These are phyloP conservation scores for Micrasema longulum DNA, from an alignment of 1,140 invertebrate genomes.

Conservation along the genomic window DNA sequence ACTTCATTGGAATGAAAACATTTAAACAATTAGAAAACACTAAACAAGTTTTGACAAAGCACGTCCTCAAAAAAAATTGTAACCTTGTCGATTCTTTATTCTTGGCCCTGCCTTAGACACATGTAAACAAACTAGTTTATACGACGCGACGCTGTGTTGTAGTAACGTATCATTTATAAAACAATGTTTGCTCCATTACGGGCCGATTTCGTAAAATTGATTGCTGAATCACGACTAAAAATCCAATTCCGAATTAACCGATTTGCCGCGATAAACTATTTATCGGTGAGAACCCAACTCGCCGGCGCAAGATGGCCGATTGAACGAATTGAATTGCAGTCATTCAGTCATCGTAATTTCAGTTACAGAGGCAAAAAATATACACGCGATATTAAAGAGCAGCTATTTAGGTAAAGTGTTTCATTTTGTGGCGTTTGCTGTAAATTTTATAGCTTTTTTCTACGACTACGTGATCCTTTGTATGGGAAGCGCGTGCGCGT, in stretches of 20 bases:
- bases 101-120: too few species aligned
- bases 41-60: too few species aligned
- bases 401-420: constrained; percentile 28
- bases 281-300: constrained; percentile 42
- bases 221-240: constrained; percentile 37
- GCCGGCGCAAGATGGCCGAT: constrained; percentile 20
- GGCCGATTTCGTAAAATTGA: constrained; percentile 39
- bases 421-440: constrained; percentile 25
- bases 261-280: constrained; percentile 43
- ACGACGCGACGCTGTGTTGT: constrained; percentile 26
- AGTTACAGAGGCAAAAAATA: constrained; percentile 25
- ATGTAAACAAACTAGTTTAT: too few species aligned
- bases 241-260: constrained; percentile 36
- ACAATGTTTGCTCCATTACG: constrained; percentile 34
- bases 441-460: constrained; percentile 14
- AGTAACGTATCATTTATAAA: constrained; percentile 46
- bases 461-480: constrained; percentile 6
- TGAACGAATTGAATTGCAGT: constrained; percentile 30
- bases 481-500: not conserved
- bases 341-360: constrained; percentile 23
- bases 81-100: too few species aligned
- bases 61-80: too few species aligned
- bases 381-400: constrained; percentile 19
- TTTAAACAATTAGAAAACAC: too few species aligned
- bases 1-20: too few species aligned